Conservation (phyloP, 2,888 invertebrate genomes). For the Synanthedon andrenaeformis region DNA sequence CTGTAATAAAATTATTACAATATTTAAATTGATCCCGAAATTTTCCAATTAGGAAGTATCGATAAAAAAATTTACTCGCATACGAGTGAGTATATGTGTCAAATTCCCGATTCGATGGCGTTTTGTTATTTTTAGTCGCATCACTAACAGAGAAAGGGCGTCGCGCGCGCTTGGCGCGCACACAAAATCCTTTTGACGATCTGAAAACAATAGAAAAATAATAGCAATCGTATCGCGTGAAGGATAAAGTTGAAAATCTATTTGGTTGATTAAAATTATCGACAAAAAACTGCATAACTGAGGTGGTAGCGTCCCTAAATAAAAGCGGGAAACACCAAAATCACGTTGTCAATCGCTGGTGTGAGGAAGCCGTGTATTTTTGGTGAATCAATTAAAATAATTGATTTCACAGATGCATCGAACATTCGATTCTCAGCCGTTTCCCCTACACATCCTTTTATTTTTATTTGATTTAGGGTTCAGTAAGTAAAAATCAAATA, state of each 20-base stretch:
- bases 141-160: conserved; percentile 41
- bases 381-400: conserved; percentile 63
- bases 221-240: conserved; percentile 3
- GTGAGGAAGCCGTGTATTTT: conserved; percentile 56
- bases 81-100: too few species aligned
- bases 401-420: conserved; percentile 54
- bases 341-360: conserved; percentile 46
- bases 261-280: conserved; percentile 10
- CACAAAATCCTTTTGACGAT: conserved; percentile 1
- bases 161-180: conserved; percentile 11
- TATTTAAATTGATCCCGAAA: too few species aligned
- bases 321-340: conserved; percentile 46
- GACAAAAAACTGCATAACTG: background rate
- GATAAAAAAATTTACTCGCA: too few species aligned
- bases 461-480: conserved; percentile 1
- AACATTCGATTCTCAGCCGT: conserved; percentile 13
- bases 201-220: background rate
- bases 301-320: conserved; percentile 10
- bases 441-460: conserved; percentile 1
- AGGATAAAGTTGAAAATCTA: conserved; percentile 4
- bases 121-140: conserved; percentile 44
- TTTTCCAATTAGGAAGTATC: too few species aligned
- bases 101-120: conserved; percentile 19
- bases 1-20: too few species aligned
- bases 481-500: too few species aligned